Evolutionary conservation across 2,888 invertebrate species (phyloP).

Genomic region (Cheiracanthium punctorium): DNA sequence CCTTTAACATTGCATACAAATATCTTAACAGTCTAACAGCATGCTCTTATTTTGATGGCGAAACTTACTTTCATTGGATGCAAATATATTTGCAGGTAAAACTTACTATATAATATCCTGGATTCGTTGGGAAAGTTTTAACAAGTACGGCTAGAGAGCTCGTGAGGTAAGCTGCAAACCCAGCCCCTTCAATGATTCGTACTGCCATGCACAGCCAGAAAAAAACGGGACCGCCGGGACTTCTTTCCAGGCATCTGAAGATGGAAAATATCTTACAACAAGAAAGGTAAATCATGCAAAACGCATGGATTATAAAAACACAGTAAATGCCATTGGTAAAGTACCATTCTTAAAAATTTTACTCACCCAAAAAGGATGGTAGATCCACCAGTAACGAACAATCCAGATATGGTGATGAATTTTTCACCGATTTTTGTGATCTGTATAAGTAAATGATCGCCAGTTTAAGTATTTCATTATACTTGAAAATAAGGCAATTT

Average conservation of each 20-base stretch:
- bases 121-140: constrained; percentile 85
- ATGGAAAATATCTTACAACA: background rate
- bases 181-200: constrained; percentile 87
- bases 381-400: constrained; percentile 87
- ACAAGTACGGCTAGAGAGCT: constrained; percentile 92
- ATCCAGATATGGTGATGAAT: constrained; percentile 86
- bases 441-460: no score
- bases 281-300: no score
- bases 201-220: constrained; percentile 86
- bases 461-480: no score
- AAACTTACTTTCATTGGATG: no score
- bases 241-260: constrained; percentile 73
- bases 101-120: constrained; percentile 68
- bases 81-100: no score
- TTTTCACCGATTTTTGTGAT: constrained; percentile 87
- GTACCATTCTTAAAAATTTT: no score
- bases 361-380: constrained; percentile 88
- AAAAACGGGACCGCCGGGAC: constrained; percentile 81
- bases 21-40: no score
- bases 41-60: no score
- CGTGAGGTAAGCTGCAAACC: constrained; percentile 91
- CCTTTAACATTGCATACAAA: no score
- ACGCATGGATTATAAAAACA: no score
- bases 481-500: no score
- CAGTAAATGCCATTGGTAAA: no score